Evolutionary conservation across 2,797 vertebrate species (phyloP).

Genomic region (Eutrigla gurnardus): DNA sequence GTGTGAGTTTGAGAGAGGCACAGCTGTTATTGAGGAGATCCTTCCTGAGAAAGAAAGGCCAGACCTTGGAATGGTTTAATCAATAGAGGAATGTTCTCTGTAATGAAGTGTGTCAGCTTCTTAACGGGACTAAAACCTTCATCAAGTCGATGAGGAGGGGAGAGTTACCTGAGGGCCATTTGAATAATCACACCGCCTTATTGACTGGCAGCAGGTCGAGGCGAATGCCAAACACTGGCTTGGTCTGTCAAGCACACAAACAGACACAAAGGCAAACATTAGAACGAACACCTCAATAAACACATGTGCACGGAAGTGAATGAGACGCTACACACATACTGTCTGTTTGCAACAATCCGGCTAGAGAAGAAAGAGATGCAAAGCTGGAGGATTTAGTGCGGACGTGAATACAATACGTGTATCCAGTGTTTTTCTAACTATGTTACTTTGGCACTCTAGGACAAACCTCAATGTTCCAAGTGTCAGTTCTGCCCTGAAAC

Average conservation of each 20-base stretch:
- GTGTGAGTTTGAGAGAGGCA: slow-evolving; percentile 30
- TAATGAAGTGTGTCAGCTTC: slow-evolving; percentile 95
- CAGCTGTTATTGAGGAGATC: slow-evolving; percentile 78
- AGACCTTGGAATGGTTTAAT: slow-evolving; percentile 92
- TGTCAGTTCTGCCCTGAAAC: no score
- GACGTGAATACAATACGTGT: neutral
- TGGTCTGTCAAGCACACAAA: slow-evolving; percentile 44
- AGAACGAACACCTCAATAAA: slow-evolving; percentile 8
- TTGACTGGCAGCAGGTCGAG: slow-evolving; percentile 71
- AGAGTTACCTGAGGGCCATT: slow-evolving; percentile 80
- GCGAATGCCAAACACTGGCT: slow-evolving; percentile 63
- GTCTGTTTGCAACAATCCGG: neutral
- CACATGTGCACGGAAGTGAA: slow-evolving; percentile 6
- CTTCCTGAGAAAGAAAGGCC: slow-evolving; percentile 83
- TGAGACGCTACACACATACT: neutral
- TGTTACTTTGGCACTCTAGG: neutral
- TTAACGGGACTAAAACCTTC: slow-evolving; percentile 90
- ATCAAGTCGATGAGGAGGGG: slow-evolving; percentile 84
- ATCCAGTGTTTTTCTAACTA: neutral
- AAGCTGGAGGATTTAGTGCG: neutral
- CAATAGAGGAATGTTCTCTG: slow-evolving; percentile 92
- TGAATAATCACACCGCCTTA: slow-evolving; percentile 83
- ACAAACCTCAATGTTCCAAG: no score
- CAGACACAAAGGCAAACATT: slow-evolving; percentile 26
- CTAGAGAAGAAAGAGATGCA: neutral